phyloP scores from a whole-genome alignment of 37 sponge, comb jelly and placozoan genomes.

The Diacarnus erythraeanus region DNA sequence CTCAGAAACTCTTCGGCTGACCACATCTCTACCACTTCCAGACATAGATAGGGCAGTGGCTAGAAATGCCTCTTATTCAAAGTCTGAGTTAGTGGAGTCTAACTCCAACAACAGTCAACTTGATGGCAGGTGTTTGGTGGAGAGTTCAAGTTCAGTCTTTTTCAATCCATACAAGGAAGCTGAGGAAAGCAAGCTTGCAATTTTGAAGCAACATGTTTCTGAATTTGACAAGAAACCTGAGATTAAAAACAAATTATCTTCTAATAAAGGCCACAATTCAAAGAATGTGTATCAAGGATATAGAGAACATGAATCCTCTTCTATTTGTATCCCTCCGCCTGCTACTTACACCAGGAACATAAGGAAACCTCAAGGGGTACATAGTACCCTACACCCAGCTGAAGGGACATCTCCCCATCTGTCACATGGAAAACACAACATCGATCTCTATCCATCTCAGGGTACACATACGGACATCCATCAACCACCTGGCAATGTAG shows the following conservation, averaged over 20 bases:
- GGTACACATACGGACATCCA: no score
- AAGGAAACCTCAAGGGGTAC: neutral
- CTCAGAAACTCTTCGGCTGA: neutral
- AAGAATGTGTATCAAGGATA: neutral
- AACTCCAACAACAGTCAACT: neutral
- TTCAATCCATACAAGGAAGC: conserved; percentile 58
- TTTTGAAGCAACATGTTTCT: conserved; percentile 49
- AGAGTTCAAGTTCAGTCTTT: conserved; percentile 43
- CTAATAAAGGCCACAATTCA: neutral
- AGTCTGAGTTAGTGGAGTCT: neutral
- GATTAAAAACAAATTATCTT: neutral
- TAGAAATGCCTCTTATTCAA: neutral
- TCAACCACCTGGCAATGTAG: neutral
- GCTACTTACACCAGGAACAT: neutral
- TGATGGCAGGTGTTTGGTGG: neutral
- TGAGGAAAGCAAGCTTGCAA: conserved; percentile 48
- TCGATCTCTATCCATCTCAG: neutral
- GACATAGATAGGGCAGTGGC: conserved; percentile 27
- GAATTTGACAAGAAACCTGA: conserved; percentile 16
- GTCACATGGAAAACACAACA: neutral
- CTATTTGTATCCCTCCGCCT: no score
- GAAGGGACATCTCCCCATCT: neutral
- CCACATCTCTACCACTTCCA: conserved; percentile 45
- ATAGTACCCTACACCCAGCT: neutral
- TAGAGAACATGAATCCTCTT: neutral